phyloP scores from a whole-genome alignment of 2,113 vertebrate genomes.

The Chlorocebus sabaeus region DNA sequence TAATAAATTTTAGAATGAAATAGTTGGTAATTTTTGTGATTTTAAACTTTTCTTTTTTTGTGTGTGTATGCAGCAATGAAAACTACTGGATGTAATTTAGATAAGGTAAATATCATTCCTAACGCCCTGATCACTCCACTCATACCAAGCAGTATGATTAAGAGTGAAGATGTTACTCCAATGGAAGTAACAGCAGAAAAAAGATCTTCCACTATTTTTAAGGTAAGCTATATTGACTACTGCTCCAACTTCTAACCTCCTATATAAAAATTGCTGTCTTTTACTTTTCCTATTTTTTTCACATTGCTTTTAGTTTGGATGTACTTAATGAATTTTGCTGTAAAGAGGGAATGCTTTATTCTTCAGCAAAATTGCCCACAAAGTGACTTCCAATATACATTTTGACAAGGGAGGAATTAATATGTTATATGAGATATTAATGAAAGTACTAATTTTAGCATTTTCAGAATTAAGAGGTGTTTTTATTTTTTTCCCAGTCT shows the following conservation, averaged over 20 bases:
- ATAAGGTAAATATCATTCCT: slow-evolving; percentile 88
- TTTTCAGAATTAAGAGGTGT: slow-evolving; percentile 25
- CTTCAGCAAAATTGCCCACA: not conserved
- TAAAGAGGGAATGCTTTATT: slow-evolving; percentile 26
- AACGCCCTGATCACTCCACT: slow-evolving; percentile 90
- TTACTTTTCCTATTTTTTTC: slow-evolving; percentile 24
- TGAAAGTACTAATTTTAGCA: slow-evolving; percentile 17
- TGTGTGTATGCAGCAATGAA: slow-evolving; percentile 83
- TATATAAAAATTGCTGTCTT: slow-evolving; percentile 37
- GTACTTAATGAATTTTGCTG: slow-evolving; percentile 19
- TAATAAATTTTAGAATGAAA: not conserved
- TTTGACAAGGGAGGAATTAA: slow-evolving; percentile 37
- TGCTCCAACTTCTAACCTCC: not conserved
- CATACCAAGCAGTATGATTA: slow-evolving; percentile 90
- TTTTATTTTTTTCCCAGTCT: not conserved
- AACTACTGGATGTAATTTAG: slow-evolving; percentile 85
- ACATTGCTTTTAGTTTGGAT: slow-evolving; percentile 28
- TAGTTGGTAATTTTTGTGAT: not conserved
- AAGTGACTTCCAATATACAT: slow-evolving; percentile 1
- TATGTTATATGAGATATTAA: not conserved
- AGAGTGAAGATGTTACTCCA: slow-evolving; percentile 94
- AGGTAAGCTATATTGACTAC: slow-evolving; percentile 79
- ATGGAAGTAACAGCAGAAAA: slow-evolving; percentile 96
- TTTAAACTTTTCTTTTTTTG: slow-evolving; percentile 25
- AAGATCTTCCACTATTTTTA: slow-evolving; percentile 86